These are phyloP conservation scores for Rhinopomastus cyanomelas DNA, from an alignment of 2,113 vertebrate species.

Conservation along the genomic window DNA sequence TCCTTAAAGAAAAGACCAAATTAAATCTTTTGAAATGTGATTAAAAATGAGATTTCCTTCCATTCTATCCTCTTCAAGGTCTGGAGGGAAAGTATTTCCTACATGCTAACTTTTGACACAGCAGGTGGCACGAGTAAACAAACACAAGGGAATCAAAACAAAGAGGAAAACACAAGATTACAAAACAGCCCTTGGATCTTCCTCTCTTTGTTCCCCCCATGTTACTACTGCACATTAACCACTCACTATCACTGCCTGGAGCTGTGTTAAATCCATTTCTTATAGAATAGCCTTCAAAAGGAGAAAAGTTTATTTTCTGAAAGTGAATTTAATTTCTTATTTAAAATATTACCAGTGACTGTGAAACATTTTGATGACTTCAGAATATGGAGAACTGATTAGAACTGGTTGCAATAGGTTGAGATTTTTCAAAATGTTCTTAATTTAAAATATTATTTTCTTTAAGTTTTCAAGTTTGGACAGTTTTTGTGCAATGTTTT, in stretches of 20 bases:
- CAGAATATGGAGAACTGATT: neutral
- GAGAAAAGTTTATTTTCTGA: neutral
- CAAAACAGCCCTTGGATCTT: neutral
- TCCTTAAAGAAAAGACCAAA: neutral
- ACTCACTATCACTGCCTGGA: neutral
- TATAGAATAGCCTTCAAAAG: neutral
- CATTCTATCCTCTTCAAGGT: neutral
- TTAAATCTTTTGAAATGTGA: neutral
- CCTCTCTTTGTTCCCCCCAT: fast-evolving
- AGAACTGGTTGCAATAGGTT: neutral
- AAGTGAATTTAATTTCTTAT: neutral
- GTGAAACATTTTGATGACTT: neutral
- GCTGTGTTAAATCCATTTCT: neutral
- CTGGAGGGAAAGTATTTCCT: neutral
- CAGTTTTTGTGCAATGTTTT: too few species aligned
- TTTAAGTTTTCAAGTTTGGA: too few species aligned
- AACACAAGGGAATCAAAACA: neutral
- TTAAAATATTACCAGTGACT: neutral
- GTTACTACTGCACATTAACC: neutral
- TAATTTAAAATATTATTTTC: neutral
- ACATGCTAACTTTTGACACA: neutral
- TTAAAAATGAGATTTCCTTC: neutral
- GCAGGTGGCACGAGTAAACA: neutral
- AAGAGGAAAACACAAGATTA: neutral
- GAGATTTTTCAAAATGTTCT: neutral